Percentiles rank a stretch among this genome's conserved stretches.
Evolutionary conservation across 2,888 invertebrate species (phyloP).

Genomic region (Caenorhabditis japonica): DNA sequence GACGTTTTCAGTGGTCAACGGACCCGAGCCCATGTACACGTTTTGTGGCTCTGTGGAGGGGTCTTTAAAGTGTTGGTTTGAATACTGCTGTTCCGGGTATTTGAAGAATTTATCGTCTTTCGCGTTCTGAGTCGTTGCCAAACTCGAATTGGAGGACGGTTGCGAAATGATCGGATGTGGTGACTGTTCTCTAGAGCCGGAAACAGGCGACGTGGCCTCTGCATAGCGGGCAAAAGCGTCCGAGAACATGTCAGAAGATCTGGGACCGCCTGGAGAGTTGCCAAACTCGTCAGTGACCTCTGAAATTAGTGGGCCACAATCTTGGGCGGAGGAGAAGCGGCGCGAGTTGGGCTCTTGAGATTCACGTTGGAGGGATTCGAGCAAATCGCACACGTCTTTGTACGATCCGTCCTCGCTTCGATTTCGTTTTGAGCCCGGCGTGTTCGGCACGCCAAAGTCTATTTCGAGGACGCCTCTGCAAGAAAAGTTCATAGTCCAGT

Average conservation of each 20-base stretch:
- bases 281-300: conserved; percentile 56
- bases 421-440: conserved; percentile 31
- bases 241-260: conserved; percentile 13
- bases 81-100: conserved; percentile 3
- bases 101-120: neutral
- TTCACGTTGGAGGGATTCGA: conserved; percentile 47
- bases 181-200: conserved; percentile 21
- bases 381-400: conserved; percentile 27
- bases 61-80: too few species aligned
- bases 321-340: conserved; percentile 27
- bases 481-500: too few species aligned
- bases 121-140: neutral
- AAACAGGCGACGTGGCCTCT: conserved; percentile 1
- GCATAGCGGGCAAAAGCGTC: conserved; percentile 12
- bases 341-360: conserved; percentile 20
- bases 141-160: conserved; percentile 6
- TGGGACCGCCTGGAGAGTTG: conserved; percentile 27
- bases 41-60: neutral
- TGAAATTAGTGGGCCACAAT: conserved; percentile 49
- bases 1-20: conserved; percentile 41
- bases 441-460: conserved; percentile 54
- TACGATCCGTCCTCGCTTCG: conserved; percentile 20
- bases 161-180: conserved; percentile 32
- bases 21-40: conserved; percentile 49
- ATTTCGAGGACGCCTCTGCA: conserved; percentile 58